Percentiles rank a stretch among this genome's conserved stretches.
Conservation (phyloP, 2,797 vertebrate species). For the Sus cebifrons region DNA sequence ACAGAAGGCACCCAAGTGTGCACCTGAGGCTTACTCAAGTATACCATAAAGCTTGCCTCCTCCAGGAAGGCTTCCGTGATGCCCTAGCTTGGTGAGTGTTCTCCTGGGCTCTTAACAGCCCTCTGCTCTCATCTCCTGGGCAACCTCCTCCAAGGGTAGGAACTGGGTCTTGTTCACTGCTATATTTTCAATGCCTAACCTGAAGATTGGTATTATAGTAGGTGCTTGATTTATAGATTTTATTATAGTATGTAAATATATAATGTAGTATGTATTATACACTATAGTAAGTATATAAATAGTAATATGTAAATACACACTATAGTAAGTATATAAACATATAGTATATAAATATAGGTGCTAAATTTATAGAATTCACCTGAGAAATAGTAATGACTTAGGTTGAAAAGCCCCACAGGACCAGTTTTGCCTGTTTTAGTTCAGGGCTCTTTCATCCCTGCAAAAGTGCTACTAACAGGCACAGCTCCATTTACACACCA, state of each 20-base stretch:
- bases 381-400: neutral
- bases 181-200: neutral
- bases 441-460: neutral
- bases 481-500: neutral
- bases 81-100: neutral
- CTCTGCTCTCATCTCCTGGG: fast-evolving
- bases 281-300: too few species aligned
- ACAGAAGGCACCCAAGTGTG: neutral
- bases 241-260: too few species aligned
- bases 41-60: neutral
- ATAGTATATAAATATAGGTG: too few species aligned
- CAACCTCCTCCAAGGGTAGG: neutral
- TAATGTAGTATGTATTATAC: too few species aligned
- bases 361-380: neutral
- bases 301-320: too few species aligned
- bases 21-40: neutral
- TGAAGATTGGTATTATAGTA: neutral
- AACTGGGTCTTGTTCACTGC: neutral
- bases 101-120: neutral
- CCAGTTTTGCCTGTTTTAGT: neutral
- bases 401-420: neutral
- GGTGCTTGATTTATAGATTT: neutral
- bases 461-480: neutral
- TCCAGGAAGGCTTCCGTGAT: neutral
- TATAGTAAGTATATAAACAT: too few species aligned